Percentiles rank a stretch among this genome's conserved stretches.
phyloP scores from a whole-genome alignment of 2,888 invertebrate genomes.

The Hirtodrosophila alboralis region DNA sequence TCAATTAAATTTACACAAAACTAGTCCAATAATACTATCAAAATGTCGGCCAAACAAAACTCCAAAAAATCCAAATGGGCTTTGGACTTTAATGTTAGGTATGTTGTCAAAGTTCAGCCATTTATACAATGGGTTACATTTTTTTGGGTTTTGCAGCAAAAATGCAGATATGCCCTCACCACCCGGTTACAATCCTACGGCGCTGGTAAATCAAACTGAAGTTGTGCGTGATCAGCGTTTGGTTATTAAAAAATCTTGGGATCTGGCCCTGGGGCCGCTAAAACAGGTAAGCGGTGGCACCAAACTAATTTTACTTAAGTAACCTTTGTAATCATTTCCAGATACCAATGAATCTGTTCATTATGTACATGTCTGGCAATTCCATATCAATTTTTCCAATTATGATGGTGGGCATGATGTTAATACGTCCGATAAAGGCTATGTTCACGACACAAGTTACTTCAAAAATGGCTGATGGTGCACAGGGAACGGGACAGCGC shows the following conservation, averaged over 20 bases:
- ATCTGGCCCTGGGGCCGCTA: conserved; percentile 95
- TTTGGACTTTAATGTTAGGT: conserved; percentile 87
- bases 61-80: conserved; percentile 87
- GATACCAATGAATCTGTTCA: conserved; percentile 98
- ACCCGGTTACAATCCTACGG: conserved; percentile 92
- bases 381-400: conserved; percentile 99
- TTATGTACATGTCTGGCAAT: conserved; percentile 99
- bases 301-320: neutral
- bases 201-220: conserved; percentile 90
- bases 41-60: conserved; percentile 82
- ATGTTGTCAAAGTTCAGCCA: conserved; percentile 50
- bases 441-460: conserved; percentile 94
- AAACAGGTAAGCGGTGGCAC: conserved; percentile 88
- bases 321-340: conserved; percentile 34
- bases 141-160: conserved; percentile 68
- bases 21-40: conserved; percentile 12
- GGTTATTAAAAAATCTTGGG: conserved; percentile 98
- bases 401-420: conserved; percentile 99
- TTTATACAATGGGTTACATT: conserved; percentile 3
- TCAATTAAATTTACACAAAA: conserved; percentile 43
- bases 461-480: conserved; percentile 97
- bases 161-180: conserved; percentile 89
- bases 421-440: conserved; percentile 97
- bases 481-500: conserved; percentile 95
- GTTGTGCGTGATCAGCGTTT: conserved; percentile 92